Base-by-base conservation (phyloP, 1,140 invertebrate genomes). In the Oryctes rhinoceros region DNA sequence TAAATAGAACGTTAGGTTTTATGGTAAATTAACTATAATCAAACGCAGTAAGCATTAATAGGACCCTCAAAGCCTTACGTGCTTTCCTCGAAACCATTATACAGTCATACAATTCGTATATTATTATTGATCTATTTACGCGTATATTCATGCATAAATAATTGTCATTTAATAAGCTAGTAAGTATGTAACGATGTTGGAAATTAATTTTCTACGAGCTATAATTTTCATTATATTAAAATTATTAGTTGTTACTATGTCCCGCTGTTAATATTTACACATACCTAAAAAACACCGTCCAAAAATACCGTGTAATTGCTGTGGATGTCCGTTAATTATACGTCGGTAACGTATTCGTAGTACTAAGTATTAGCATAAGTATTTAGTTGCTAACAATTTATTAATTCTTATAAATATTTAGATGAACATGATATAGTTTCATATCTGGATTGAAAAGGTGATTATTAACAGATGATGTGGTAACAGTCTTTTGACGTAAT, bases 391-490 rank as follows among this genome's bases (percentile, higher is more conserved):
- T 59, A 59, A 18, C 4, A 59, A 59, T 59, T 18, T 59, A 59
- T 59, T 59, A 59, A n/a, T 59, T 59, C 18, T 59, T 59, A 59
- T 59, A 59, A 59, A 59, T 59, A 59, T 59, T 59, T 59, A 59
- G 15, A 18, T 59, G 6, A 59, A n/a, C 10, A 18, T 18, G 6
- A 7, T 59, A 59, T 6, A n/a, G 15, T 59, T 18, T 59, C 13
- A 59, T 18, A 18, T 59, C 18, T 59, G n/a, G 15, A n/a, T 59
- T 18, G 13, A 18, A n/a, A 59, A n/a, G 5, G 15, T 59, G 15
- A 1, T 18, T n/a, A 59, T 59, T 59, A 59, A 59, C 6, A 59
- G n/a, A 18, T 7, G 3, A 15, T 18, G 7, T 59, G 15, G 53
- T 59, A 59, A 59, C 5, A 6, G 3, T n/a, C n/a, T 59, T 59